Evolutionary conservation across 2,888 invertebrate genomes (phyloP).

Genomic region (Lobophora halterata): DNA sequence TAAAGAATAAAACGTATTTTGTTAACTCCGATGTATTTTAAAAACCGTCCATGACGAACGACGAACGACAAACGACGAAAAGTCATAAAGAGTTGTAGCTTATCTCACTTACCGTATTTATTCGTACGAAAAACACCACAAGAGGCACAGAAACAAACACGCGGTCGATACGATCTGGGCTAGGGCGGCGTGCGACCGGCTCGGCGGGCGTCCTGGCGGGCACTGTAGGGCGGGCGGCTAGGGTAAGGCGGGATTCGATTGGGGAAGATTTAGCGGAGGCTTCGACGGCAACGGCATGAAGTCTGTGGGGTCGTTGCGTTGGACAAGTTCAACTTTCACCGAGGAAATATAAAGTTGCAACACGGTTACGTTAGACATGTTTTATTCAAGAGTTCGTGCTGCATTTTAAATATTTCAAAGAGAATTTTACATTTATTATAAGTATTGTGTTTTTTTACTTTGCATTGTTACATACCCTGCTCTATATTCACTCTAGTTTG

Average conservation of each 20-base stretch:
- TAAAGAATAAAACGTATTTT: constrained; percentile 19
- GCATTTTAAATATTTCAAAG: constrained; percentile 4
- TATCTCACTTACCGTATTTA: constrained; percentile 28
- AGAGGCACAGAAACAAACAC: constrained; percentile 47
- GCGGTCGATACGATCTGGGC: constrained; percentile 45
- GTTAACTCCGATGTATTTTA: constrained; percentile 1
- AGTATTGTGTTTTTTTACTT: too few species aligned
- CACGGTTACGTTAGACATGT: constrained; percentile 7
- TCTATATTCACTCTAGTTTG: too few species aligned
- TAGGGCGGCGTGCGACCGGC: constrained; percentile 49
- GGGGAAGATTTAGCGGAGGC: constrained; percentile 26
- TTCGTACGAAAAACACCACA: constrained; percentile 38
- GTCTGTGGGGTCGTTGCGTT: constrained; percentile 27
- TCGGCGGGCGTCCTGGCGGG: constrained; percentile 46
- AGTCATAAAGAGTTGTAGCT: neutral
- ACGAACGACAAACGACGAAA: too few species aligned
- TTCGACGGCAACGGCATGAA: constrained; percentile 16
- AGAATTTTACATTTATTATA: too few species aligned
- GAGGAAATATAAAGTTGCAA: constrained; percentile 27
- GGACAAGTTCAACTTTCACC: constrained; percentile 30
- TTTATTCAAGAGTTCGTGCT: constrained; percentile 10
- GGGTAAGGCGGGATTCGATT: constrained; percentile 35
- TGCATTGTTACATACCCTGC: too few species aligned
- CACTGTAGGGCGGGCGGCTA: constrained; percentile 61
- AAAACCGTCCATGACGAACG: neutral